Percentiles rank a stretch among this genome's conserved stretches.
phyloP scores from a whole-genome alignment of 2,113 vertebrate genomes.

The Phrynocephalus versicolor region DNA sequence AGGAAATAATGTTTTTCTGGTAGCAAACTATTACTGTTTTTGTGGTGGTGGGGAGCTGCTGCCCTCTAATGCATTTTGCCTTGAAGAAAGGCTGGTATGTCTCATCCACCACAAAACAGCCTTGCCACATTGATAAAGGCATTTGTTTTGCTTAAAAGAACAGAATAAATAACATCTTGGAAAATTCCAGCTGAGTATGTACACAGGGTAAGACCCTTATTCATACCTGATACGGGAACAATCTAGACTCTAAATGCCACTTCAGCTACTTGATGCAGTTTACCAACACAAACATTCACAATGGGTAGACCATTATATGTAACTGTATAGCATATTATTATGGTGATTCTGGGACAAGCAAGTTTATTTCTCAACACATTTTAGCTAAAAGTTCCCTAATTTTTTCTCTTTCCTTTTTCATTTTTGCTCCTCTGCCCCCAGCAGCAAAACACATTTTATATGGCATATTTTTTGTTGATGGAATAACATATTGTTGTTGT shows the following conservation, averaged over 20 bases:
- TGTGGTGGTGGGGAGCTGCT: neutral
- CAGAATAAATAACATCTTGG: neutral
- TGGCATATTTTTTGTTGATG: neutral
- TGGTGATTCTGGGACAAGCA: neutral
- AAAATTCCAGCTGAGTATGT: neutral
- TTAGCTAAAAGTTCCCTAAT: neutral
- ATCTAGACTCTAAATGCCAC: neutral
- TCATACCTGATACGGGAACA: neutral
- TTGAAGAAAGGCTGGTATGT: neutral
- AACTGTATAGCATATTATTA: neutral
- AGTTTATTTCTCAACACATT: neutral
- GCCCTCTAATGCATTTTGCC: neutral
- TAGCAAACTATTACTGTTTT: neutral
- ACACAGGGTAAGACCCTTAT: neutral
- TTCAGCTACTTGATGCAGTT: neutral
- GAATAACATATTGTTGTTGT: too few species aligned
- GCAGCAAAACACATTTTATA: neutral
- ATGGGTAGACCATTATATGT: neutral
- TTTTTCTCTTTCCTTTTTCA: neutral
- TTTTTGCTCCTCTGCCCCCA: too few species aligned
- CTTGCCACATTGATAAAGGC: neutral
- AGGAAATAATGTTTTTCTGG: neutral
- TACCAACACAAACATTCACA: neutral
- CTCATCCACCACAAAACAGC: neutral
- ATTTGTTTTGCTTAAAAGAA: neutral